Percentiles rank a stretch among this genome's conserved stretches.
Evolutionary conservation across 2,113 vertebrate genomes (phyloP).

Genomic region (Apodemus speciosus): DNA sequence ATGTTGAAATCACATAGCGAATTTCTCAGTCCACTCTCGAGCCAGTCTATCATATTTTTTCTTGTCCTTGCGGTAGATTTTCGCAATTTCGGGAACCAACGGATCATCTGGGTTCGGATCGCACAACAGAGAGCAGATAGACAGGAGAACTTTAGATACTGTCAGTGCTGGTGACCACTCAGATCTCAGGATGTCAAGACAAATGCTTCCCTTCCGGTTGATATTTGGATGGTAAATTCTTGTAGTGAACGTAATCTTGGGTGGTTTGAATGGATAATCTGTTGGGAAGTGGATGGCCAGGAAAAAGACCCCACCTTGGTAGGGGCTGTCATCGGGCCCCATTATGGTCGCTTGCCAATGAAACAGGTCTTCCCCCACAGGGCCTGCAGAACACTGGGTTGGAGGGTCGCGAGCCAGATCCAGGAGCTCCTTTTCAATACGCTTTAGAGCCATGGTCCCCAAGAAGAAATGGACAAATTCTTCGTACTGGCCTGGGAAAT

Average conservation of each 20-base stretch:
- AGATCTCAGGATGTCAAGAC: not conserved
- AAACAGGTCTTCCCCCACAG: not conserved
- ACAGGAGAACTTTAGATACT: not conserved
- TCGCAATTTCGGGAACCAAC: not conserved
- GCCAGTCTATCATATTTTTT: not conserved
- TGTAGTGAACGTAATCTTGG: not conserved
- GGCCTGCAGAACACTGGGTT: not conserved
- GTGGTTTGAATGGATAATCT: not conserved
- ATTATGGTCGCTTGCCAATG: not conserved
- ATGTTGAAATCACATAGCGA: not conserved
- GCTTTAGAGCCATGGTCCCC: not conserved
- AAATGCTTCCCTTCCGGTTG: not conserved
- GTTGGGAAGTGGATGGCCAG: not conserved
- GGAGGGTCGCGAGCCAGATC: not conserved
- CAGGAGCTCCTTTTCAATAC: not conserved
- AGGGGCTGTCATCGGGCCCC: not conserved
- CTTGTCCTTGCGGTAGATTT: not conserved
- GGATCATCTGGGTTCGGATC: not conserved
- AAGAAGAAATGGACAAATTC: not conserved
- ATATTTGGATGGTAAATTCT: slow-evolving; percentile 37
- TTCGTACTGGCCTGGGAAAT: accelerated
- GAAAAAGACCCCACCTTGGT: not conserved
- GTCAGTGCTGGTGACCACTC: slow-evolving; percentile 36
- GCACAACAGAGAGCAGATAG: not conserved
- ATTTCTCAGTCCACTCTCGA: slow-evolving; percentile 32